These are phyloP conservation scores for Urocyon cinereoargenteus DNA, from an alignment of 2,797 vertebrate species.

Conservation along the genomic window DNA sequence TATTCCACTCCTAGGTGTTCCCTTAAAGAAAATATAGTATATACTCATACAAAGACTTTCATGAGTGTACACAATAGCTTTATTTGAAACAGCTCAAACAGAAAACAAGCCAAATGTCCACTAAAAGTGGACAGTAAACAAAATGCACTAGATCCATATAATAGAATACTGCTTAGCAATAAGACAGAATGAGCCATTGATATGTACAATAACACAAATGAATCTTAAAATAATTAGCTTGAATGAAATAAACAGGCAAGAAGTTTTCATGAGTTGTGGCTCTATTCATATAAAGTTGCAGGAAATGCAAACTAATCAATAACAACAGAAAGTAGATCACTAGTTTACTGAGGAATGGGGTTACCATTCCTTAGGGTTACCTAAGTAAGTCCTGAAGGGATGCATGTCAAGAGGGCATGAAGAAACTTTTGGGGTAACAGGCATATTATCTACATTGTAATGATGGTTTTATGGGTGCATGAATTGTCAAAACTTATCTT, in stretches of 20 bases:
- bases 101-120: not conserved
- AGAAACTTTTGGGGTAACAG: not conserved
- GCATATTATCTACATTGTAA: not conserved
- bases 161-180: not conserved
- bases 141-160: not conserved
- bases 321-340: not conserved
- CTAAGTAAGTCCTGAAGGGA: not conserved
- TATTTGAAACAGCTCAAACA: not conserved
- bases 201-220: not conserved
- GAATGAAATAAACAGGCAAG: not conserved
- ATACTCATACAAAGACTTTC: not conserved
- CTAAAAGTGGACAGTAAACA: not conserved
- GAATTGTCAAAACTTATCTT: not conserved
- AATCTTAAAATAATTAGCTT: not conserved
- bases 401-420: not conserved
- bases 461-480: not conserved
- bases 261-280: not conserved
- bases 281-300: not conserved
- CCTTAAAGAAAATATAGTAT: not conserved
- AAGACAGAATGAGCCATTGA: not conserved
- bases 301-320: not conserved
- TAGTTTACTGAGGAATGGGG: not conserved
- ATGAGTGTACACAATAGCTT: not conserved
- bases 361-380: not conserved
- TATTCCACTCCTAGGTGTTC: not conserved